phyloP scores from a whole-genome alignment of 2,113 vertebrate genomes.

The Megatriorchis doriae region DNA sequence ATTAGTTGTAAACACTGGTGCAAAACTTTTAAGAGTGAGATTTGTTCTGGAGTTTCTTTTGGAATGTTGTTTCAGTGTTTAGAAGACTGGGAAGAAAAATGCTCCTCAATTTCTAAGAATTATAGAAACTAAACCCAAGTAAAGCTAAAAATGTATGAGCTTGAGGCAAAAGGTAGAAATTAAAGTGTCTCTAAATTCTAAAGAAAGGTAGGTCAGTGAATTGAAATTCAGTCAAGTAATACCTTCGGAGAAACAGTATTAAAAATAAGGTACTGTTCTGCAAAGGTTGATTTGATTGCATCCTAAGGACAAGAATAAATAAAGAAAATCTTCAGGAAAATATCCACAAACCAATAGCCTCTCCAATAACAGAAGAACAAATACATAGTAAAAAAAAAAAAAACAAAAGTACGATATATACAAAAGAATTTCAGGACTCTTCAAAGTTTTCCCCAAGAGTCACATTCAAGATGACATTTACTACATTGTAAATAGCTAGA shows the following conservation, averaged over 20 bases:
- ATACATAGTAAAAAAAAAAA: not conserved
- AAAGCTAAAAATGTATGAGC: not conserved
- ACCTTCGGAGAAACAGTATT: constrained; percentile 2
- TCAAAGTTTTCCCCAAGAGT: not conserved
- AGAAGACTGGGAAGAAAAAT: not conserved
- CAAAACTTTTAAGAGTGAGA: not conserved
- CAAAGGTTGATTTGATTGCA: constrained; percentile 2
- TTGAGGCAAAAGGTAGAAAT: constrained; percentile 30
- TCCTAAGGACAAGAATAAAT: constrained; percentile 7
- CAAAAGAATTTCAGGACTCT: not conserved
- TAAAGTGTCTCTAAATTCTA: constrained; percentile 10
- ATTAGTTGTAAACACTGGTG: not conserved
- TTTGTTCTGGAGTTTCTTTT: not conserved
- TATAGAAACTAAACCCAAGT: not conserved
- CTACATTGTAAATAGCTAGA: not conserved
- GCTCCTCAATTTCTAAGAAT: not conserved
- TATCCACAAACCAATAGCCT: not conserved
- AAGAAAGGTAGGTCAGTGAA: not conserved
- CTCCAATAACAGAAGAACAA: not conserved
- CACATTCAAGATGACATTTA: not conserved
- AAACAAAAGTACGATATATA: not conserved
- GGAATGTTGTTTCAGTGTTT: not conserved
- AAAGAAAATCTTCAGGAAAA: not conserved
- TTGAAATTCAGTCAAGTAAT: constrained; percentile 23
- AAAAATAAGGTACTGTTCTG: constrained; percentile 9